Evolutionary conservation across 2,888 invertebrate species (phyloP), one percentile per base, ranked within the genome.

Genomic region (Aplocera efformata): DNA sequence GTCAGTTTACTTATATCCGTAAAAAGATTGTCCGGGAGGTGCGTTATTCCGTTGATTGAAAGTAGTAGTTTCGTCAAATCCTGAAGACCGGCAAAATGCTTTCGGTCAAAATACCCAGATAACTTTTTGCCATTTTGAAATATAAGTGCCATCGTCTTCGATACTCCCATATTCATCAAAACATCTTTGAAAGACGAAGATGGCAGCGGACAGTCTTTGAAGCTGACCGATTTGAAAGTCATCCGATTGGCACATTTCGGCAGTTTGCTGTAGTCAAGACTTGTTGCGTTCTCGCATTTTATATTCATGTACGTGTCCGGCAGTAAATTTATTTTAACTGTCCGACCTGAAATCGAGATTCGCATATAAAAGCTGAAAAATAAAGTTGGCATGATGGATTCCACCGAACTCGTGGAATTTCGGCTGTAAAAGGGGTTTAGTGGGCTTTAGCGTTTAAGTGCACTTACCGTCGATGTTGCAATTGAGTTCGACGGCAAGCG

Each of bases 11-110:
- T 81, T 46, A 92, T 74, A 52, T 91, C 91, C 10, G 67, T 68
- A 49, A 95, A 90, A 8, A 93, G 61, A 65, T 93, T 90, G 27
- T 89, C 88, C 0, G 91, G 90, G 24, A 94, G 76, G 47, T 89
- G 84, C 0, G 89, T 88, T 3, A 94, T 72, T 7, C 90, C 90
- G 60, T 93, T 93, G 25, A 90, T 89, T 7, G 90, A 89, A 1
- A 94, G 73, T 8, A 90, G 75, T 33, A 94, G 68, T 34, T 89
- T 86, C 1, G 88, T 89, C 31, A 84, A 67, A 50, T 88, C 86
- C 42, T 88, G 76, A 32, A 93, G 75, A 13, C 90, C 91, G 1
- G 81, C 72, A 41, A 94, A 86, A 60, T 92, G 92, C 43, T 86
- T 81, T 27, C 89, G 88, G 17, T 89, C 84, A 24, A 93, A 79